Evolutionary conservation across 1,140 invertebrate species (phyloP).

Genomic region (Neomicropteryx cornuta): DNA sequence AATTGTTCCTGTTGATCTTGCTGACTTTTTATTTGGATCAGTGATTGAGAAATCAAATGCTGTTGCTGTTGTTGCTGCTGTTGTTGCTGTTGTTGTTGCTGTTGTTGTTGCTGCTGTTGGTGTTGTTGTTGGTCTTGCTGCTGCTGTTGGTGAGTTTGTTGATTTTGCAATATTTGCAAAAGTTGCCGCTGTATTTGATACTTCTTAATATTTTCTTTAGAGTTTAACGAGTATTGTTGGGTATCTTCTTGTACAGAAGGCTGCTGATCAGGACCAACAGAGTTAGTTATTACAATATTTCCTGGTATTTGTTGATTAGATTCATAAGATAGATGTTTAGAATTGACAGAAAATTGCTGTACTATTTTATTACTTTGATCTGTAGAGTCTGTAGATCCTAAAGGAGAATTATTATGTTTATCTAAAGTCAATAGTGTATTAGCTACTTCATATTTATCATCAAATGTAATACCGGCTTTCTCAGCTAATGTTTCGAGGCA

Average conservation of each 20-base stretch:
- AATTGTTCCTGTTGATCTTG: no score
- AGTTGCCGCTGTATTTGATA: slow-evolving; percentile 1
- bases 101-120: slow-evolving; percentile 23
- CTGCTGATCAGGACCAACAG: slow-evolving; percentile 27
- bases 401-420: slow-evolving; percentile 30
- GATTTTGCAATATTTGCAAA: slow-evolving; percentile 9
- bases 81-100: slow-evolving; percentile 20
- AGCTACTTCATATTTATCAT: slow-evolving; percentile 55
- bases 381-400: slow-evolving; percentile 15
- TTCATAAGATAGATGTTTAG: no score
- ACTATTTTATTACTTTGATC: slow-evolving; percentile 27
- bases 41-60: no score
- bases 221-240: slow-evolving; percentile 26
- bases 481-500: slow-evolving; percentile 53
- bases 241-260: slow-evolving; percentile 25
- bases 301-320: no score
- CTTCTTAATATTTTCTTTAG: slow-evolving; percentile 15
- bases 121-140: slow-evolving; percentile 24
- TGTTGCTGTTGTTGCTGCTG: slow-evolving; percentile 28
- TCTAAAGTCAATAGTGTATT: slow-evolving; percentile 43
- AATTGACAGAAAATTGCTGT: slow-evolving; percentile 24
- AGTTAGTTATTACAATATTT: no score
- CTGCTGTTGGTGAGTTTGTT: slow-evolving; percentile 20
- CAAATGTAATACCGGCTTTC: slow-evolving; percentile 52
- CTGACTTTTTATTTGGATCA: no score